Evolutionary conservation across 2,888 invertebrate species (phyloP).

Genomic region (Synanthedon andrenaeformis): DNA sequence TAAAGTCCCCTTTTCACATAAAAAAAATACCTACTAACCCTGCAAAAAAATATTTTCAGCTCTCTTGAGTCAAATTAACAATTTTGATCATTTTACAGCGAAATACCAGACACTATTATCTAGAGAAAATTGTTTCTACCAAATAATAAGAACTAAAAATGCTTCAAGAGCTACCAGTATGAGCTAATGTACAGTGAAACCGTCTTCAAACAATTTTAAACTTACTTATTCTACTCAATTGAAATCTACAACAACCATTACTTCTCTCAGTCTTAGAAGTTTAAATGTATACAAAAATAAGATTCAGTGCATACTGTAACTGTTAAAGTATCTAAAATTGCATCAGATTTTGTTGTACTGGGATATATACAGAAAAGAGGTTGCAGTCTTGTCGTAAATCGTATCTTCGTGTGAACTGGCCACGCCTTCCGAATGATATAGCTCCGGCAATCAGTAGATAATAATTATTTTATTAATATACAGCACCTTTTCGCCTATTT

Average conservation of each 20-base stretch:
- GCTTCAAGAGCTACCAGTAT: constrained; percentile 32
- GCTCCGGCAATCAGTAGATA: constrained; percentile 39
- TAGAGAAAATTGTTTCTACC: constrained; percentile 43
- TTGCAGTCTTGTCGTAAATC: constrained; percentile 38
- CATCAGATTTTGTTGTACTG: not conserved
- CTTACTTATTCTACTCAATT: not conserved
- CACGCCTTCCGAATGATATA: constrained; percentile 47
- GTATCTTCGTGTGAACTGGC: constrained; percentile 48
- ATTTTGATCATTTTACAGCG: too few relatives aligned
- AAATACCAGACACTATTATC: constrained; percentile 9
- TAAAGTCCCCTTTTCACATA: too few relatives aligned
- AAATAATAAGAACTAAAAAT: constrained; percentile 32
- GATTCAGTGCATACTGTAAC: not conserved
- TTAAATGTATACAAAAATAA: not conserved
- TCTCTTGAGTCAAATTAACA: too few relatives aligned
- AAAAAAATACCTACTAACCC: too few relatives aligned
- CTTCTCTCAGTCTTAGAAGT: not conserved
- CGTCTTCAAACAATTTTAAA: not conserved
- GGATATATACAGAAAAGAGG: constrained; percentile 3
- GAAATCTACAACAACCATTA: not conserved
- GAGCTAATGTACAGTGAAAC: constrained; percentile 6
- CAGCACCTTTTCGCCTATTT: constrained; percentile 49
- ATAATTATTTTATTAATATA: constrained; percentile 63
- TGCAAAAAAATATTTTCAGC: too few relatives aligned
- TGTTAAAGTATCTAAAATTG: not conserved